These are phyloP conservation scores for Laspeyria flexula DNA, from an alignment of 2,888 invertebrate species.

Conservation along the genomic window DNA sequence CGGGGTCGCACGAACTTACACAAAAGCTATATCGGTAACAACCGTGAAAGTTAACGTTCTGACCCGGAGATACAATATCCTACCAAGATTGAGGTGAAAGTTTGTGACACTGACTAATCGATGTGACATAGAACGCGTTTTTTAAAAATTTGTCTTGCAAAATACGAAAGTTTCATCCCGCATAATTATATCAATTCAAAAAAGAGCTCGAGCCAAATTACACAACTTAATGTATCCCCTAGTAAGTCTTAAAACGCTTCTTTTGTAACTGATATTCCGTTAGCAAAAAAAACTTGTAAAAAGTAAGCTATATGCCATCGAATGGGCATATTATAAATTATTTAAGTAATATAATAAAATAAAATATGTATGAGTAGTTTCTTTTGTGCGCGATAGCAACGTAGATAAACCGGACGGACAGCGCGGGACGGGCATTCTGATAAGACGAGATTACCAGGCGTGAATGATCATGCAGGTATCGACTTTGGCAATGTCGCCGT, in stretches of 20 bases:
- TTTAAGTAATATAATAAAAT: too few relatives aligned
- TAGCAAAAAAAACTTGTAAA: too few relatives aligned
- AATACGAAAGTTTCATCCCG: conserved; percentile 32
- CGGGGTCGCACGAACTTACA: conserved; percentile 53
- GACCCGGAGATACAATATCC: conserved; percentile 68
- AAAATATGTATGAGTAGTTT: too few relatives aligned
- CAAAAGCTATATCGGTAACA: conserved; percentile 61
- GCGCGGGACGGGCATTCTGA: conserved; percentile 37
- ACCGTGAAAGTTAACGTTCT: conserved; percentile 68
- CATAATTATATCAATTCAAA: conserved; percentile 19
- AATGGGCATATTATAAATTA: too few relatives aligned
- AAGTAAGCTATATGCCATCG: too few relatives aligned
- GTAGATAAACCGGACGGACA: conserved; percentile 30
- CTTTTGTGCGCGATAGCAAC: conserved; percentile 19
- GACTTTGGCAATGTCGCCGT: conserved; percentile 75
- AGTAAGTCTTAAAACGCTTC: too few relatives aligned
- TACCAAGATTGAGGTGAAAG: conserved; percentile 73
- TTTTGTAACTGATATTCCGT: too few relatives aligned
- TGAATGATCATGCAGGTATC: conserved; percentile 64
- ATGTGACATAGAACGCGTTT: conserved; percentile 56
- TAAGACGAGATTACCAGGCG: conserved; percentile 61
- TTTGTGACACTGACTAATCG: conserved; percentile 75
- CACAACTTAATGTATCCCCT: too few relatives aligned
- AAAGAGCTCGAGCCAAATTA: too few relatives aligned
- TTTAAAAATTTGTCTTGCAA: conserved; percentile 49